These are phyloP conservation scores for Thermophis baileyi DNA, from an alignment of 2,113 vertebrate genomes.

Conservation along the genomic window DNA sequence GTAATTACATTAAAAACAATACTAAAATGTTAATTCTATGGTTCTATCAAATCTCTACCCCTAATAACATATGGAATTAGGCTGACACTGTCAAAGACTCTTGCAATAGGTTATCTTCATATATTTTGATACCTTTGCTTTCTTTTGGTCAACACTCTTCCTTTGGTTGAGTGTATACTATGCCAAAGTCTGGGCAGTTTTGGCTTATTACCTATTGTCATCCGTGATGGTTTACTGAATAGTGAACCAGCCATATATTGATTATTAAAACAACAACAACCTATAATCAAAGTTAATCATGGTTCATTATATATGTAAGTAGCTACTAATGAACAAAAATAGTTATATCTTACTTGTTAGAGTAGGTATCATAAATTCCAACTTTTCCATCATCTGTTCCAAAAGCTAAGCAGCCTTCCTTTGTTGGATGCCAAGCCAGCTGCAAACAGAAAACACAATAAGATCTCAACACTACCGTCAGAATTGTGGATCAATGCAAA, in stretches of 20 bases:
- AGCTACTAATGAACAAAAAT: neutral
- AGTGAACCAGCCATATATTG: neutral
- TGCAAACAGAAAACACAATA: constrained; percentile 45
- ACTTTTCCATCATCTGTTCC: constrained; percentile 98
- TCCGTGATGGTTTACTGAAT: neutral
- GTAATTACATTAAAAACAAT: neutral
- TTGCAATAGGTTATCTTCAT: neutral
- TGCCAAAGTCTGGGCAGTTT: neutral
- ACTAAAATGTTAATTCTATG: neutral
- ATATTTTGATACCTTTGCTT: neutral
- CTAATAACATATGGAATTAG: neutral
- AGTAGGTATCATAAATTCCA: constrained; percentile 88
- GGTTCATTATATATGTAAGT: neutral
- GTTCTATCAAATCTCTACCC: neutral
- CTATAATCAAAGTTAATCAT: neutral
- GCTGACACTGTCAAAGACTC: neutral
- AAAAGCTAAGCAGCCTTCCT: constrained; percentile 88
- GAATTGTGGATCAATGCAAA: neutral
- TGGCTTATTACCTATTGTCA: neutral
- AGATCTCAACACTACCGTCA: neutral
- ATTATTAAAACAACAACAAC: neutral
- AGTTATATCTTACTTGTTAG: constrained; percentile 78
- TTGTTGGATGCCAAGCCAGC: constrained; percentile 90
- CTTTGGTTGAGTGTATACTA: neutral
- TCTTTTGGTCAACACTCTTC: neutral